These are phyloP conservation scores for Slavum lentiscoides DNA, from an alignment of 2,888 invertebrate genomes.

Conservation along the genomic window DNA sequence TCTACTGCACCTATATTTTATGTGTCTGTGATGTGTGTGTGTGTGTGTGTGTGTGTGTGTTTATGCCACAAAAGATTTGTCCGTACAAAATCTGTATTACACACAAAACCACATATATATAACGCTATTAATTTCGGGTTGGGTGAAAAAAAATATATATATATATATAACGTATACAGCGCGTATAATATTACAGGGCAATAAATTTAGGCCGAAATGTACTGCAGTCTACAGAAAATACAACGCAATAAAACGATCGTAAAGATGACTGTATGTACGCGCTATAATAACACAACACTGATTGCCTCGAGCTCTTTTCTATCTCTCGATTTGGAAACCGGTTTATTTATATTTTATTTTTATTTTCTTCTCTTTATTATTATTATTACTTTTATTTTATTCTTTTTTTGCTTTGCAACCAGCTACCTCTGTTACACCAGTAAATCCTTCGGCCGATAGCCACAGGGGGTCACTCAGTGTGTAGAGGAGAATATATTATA, in stretches of 20 bases:
- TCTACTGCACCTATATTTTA: too few relatives aligned
- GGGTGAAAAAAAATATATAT: slow-evolving; percentile 1
- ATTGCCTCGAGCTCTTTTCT: slow-evolving; percentile 28
- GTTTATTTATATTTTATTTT: slow-evolving; percentile 22
- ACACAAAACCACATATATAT: slow-evolving; percentile 8
- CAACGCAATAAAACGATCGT: slow-evolving; percentile 50
- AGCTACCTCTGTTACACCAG: slow-evolving; percentile 51
- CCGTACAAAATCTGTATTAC: neutral
- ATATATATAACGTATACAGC: neutral
- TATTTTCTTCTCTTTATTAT: neutral
- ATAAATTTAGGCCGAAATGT: slow-evolving; percentile 32
- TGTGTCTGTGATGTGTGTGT: too few relatives aligned
- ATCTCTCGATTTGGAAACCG: slow-evolving; percentile 41
- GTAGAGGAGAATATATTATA: slow-evolving; percentile 33
- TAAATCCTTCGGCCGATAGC: slow-evolving; percentile 45
- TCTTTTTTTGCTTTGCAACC: slow-evolving; percentile 40
- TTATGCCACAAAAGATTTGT: slow-evolving; percentile 7
- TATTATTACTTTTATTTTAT: slow-evolving; percentile 20
- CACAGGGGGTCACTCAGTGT: slow-evolving; percentile 26
- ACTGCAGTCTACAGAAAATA: slow-evolving; percentile 7
- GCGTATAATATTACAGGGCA: slow-evolving; percentile 17
- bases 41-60: too few relatives aligned
- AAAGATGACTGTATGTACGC: slow-evolving; percentile 26
- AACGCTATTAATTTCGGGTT: slow-evolving; percentile 20
- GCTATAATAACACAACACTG: slow-evolving; percentile 12